phyloP scores from a whole-genome alignment of 2,113 vertebrate species.

The Chaenogobius annularis region DNA sequence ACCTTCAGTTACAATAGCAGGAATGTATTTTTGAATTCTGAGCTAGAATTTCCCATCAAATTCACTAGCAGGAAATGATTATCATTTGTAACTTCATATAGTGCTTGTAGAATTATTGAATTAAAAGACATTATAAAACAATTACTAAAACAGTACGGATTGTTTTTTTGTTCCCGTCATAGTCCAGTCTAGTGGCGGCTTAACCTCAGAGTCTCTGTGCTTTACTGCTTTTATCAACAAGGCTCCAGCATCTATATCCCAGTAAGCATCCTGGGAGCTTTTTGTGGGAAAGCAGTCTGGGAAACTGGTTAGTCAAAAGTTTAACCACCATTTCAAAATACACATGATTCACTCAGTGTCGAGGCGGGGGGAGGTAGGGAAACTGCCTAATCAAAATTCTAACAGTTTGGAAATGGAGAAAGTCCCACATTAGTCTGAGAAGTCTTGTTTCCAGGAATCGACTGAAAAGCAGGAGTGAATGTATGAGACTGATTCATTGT shows the following conservation, averaged over 20 bases:
- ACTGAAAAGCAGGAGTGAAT: conserved; percentile 9
- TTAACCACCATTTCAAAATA: conserved; percentile 51
- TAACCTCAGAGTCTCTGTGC: conserved; percentile 21
- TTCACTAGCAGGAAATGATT: too few relatives aligned
- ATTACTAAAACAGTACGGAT: conserved; percentile 24
- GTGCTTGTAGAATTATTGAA: conserved; percentile 25
- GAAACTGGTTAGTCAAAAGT: conserved; percentile 57
- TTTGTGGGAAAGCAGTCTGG: conserved; percentile 54
- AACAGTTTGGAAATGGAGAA: conserved; percentile 40
- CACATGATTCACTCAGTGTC: conserved; percentile 60
- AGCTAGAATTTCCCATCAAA: conserved; percentile 38
- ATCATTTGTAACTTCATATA: conserved; percentile 17
- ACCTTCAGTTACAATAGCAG: conserved; percentile 37
- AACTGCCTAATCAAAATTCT: too few relatives aligned
- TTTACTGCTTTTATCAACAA: conserved; percentile 45
- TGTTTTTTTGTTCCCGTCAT: conserved; percentile 41
- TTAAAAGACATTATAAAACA: conserved; percentile 25
- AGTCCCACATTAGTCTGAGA: conserved; percentile 24
- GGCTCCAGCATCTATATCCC: conserved; percentile 34
- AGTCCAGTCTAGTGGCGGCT: conserved; percentile 42
- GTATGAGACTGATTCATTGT: conserved; percentile 11
- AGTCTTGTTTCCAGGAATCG: conserved; percentile 36
- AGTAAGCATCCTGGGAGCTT: conserved; percentile 31
- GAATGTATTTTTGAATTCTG: conserved; percentile 19
- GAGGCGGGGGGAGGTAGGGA: not conserved